Evolutionary conservation across 2,113 vertebrate species (phyloP).

Genomic region (Echinops telfairi): DNA sequence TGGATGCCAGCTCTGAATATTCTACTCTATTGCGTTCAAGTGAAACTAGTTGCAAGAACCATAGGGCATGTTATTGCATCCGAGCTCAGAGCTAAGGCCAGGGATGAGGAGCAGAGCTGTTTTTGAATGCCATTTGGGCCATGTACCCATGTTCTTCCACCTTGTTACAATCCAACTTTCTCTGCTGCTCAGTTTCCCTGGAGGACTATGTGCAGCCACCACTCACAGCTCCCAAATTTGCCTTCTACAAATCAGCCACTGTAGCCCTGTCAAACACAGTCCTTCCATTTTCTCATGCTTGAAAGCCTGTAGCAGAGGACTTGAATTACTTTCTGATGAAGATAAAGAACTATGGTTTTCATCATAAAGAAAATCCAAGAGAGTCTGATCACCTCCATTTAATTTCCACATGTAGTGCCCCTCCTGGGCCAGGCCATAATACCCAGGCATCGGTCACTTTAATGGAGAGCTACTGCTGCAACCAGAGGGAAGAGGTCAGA

Average conservation of each 20-base stretch:
- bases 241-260: no score
- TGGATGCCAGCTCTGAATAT: slow-evolving; percentile 5
- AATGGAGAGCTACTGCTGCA: not conserved
- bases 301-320: not conserved
- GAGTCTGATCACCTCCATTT: no score
- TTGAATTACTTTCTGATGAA: not conserved
- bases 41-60: not conserved
- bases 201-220: not conserved
- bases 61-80: not conserved
- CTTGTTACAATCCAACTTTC: not conserved
- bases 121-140: no score
- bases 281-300: not conserved
- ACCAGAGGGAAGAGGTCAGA: not conserved
- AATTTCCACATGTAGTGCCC: not conserved
- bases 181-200: not conserved
- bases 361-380: no score
- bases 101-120: not conserved
- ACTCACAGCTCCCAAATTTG: not conserved
- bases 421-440: not conserved
- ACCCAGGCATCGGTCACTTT: no score
- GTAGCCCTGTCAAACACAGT: not conserved
- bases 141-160: not conserved
- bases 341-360: no score
- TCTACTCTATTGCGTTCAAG: not conserved
- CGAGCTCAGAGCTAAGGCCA: not conserved